Percentiles rank a stretch among this genome's conserved stretches.
These are phyloP conservation scores for Drosophila bocqueti DNA, from an alignment of 1,140 invertebrate genomes.

Conservation along the genomic window DNA sequence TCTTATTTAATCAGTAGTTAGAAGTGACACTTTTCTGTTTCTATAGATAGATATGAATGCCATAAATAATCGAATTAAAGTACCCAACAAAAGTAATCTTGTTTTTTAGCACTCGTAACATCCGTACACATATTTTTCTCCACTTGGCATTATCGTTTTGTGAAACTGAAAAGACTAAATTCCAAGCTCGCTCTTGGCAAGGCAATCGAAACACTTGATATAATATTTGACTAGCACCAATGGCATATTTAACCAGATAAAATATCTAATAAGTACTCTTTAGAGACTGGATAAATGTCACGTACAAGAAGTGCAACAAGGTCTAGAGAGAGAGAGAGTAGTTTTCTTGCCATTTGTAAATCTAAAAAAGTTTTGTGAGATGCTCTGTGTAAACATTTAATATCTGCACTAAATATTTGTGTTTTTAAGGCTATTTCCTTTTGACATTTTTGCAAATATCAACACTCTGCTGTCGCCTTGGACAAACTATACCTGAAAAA, in stretches of 20 bases:
- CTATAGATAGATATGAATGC: neutral
- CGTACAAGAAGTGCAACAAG: neutral
- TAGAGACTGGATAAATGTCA: slow-evolving; percentile 1
- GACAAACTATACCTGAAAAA: neutral
- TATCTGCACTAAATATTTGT: neutral
- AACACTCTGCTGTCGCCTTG: slow-evolving; percentile 1
- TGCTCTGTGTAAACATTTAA: neutral
- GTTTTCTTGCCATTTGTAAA: neutral
- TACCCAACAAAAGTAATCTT: neutral
- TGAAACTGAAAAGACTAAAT: slow-evolving; percentile 4
- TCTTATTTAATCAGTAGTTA: slow-evolving; percentile 1
- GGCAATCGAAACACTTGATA: slow-evolving; percentile 35
- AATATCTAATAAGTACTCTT: neutral
- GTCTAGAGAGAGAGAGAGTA: neutral
- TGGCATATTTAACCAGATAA: slow-evolving; percentile 16
- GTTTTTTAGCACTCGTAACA: neutral
- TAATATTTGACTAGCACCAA: slow-evolving; percentile 53
- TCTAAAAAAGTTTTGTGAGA: neutral
- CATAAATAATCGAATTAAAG: neutral
- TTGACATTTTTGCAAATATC: slow-evolving; percentile 17
- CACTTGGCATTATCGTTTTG: neutral
- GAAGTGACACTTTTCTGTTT: neutral
- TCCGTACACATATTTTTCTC: neutral
- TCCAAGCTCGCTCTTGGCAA: neutral
- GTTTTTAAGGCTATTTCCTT: neutral